A percentile compares a stretch with the other conserved stretches of the same genome.
Conservation (phyloP, 2,888 invertebrate genomes). For the Eurytoma californica region DNA sequence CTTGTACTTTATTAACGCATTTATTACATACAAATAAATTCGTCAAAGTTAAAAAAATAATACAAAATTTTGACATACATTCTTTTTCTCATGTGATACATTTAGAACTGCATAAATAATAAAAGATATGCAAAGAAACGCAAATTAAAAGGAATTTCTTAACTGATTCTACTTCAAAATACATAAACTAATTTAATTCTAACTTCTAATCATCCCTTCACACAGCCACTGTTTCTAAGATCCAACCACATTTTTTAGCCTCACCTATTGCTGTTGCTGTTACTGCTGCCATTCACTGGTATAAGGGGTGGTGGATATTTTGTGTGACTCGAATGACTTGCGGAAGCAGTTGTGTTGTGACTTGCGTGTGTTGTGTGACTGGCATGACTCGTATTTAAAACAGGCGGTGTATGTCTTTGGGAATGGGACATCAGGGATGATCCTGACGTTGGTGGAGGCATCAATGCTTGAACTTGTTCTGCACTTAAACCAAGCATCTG, state of each 20-base stretch:
- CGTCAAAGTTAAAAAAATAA: background rate
- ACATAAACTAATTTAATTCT: background rate
- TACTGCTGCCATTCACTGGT: conserved; percentile 75
- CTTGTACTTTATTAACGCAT: background rate
- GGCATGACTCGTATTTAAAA: conserved; percentile 49
- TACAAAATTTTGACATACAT: background rate
- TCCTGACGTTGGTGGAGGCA: conserved; percentile 71
- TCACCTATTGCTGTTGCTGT: conserved; percentile 58
- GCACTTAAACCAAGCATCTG: conserved; percentile 76
- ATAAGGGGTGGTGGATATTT: conserved; percentile 79
- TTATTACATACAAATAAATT: background rate
- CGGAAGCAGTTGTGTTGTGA: conserved; percentile 56
- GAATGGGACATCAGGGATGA: conserved; percentile 71
- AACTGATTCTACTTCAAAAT: background rate
- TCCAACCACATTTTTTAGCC: background rate
- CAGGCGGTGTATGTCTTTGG: conserved; percentile 74
- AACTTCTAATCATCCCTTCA: background rate
- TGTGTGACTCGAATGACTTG: conserved; percentile 52
- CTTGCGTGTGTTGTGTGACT: conserved; percentile 63
- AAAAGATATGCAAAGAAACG: background rate
- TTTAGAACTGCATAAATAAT: background rate
- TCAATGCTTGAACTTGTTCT: conserved; percentile 73
- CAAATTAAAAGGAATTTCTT: background rate
- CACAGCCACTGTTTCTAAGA: background rate
- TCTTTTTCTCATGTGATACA: background rate